These are phyloP conservation scores for Liodrosophila aerea DNA, from an alignment of 2,888 invertebrate genomes.

Conservation along the genomic window DNA sequence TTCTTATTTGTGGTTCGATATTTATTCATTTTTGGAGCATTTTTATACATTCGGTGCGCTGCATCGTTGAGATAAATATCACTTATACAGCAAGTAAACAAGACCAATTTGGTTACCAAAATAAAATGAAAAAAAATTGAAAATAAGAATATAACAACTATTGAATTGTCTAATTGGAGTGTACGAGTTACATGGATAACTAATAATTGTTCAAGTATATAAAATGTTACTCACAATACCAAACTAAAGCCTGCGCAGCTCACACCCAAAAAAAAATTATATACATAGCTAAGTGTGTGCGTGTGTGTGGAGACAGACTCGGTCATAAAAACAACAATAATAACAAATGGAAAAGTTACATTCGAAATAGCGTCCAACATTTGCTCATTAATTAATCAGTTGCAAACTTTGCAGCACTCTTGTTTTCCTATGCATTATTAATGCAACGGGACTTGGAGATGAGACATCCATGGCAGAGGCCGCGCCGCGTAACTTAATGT, in stretches of 20 bases:
- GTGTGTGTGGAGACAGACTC: slow-evolving; percentile 36
- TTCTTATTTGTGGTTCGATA: no score
- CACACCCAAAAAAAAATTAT: slow-evolving; percentile 58
- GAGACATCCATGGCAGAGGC: slow-evolving; percentile 51
- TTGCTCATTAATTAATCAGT: slow-evolving; percentile 21
- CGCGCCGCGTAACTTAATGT: slow-evolving; percentile 55
- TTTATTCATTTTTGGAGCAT: no score
- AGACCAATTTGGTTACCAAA: slow-evolving; percentile 23
- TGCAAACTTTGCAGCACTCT: slow-evolving; percentile 21
- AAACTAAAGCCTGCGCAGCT: slow-evolving; percentile 45
- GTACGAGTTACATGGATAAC: slow-evolving; percentile 9
- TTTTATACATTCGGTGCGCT: no score
- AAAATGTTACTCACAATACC: slow-evolving; percentile 2
- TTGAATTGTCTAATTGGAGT: slow-evolving; percentile 17
- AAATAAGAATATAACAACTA: slow-evolving; percentile 15
- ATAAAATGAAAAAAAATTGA: slow-evolving; percentile 35
- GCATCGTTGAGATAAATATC: slow-evolving; percentile 11
- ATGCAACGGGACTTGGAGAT: slow-evolving; percentile 46
- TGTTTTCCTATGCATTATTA: slow-evolving; percentile 25
- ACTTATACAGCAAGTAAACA: slow-evolving; percentile 48
- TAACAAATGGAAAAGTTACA: slow-evolving; percentile 47
- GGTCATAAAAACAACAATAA: slow-evolving; percentile 52
- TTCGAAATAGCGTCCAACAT: slow-evolving; percentile 10
- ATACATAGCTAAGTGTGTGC: slow-evolving; percentile 16
- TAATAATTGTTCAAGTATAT: slow-evolving; percentile 1